These are phyloP conservation scores for Chauna torquata DNA, from an alignment of 2,113 vertebrate species.

Conservation along the genomic window DNA sequence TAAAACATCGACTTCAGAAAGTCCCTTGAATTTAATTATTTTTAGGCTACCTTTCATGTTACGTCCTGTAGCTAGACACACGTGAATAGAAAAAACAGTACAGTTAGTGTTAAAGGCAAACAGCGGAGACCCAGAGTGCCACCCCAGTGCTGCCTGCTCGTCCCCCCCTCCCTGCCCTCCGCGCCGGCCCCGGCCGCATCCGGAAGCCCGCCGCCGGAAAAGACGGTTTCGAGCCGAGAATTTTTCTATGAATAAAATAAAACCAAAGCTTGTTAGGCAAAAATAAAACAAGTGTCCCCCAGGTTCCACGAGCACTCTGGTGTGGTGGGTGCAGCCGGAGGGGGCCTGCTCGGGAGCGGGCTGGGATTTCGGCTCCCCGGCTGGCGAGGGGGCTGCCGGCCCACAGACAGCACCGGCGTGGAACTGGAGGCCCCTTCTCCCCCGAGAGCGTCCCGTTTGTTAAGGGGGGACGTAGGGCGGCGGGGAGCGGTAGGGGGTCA, in stretches of 20 bases:
- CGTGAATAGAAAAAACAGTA: constrained; percentile 95
- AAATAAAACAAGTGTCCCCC: constrained; percentile 78
- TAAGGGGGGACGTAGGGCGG: constrained; percentile 97
- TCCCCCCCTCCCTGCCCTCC: constrained; percentile 56
- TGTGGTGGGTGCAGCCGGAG: constrained; percentile 49
- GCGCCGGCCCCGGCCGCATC: constrained; percentile 59
- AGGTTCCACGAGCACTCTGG: constrained; percentile 67
- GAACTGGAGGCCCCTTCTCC: constrained; percentile 82
- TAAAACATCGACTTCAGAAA: constrained; percentile 79
- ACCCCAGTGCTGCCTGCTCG: constrained; percentile 82
- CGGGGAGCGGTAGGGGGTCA: constrained; percentile 96
- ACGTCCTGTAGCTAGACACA: constrained; percentile 93
- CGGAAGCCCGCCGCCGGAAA: constrained; percentile 79
- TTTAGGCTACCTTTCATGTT: constrained; percentile 91
- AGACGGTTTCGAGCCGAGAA: constrained; percentile 74
- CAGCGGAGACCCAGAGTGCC: constrained; percentile 84
- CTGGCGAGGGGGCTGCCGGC: constrained; percentile 73
- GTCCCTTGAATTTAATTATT: constrained; percentile 83
- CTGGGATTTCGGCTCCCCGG: constrained; percentile 59
- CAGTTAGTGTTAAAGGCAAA: constrained; percentile 99
- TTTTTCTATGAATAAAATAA: constrained; percentile 82
- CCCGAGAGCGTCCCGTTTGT: constrained; percentile 71
- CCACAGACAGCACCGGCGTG: constrained; percentile 81
- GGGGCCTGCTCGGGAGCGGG: constrained; percentile 67
- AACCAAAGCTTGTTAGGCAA: constrained; percentile 89